phyloP scores from a whole-genome alignment of 2,888 invertebrate species.

The Ophioninae sp. region DNA sequence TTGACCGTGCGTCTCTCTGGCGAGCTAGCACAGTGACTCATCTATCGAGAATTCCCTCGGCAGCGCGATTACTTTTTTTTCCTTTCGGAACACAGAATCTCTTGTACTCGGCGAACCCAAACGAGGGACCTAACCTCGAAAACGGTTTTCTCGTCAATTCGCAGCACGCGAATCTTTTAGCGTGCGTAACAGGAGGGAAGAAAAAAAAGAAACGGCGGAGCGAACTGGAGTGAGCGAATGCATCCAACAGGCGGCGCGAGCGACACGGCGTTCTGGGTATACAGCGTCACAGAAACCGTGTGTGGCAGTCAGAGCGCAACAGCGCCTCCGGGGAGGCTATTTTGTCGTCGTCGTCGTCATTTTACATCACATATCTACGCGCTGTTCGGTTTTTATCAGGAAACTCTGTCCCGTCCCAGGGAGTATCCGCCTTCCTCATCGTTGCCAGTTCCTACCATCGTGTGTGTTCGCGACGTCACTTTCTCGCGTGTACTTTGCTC shows the following conservation, averaged over 20 bases:
- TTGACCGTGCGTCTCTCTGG: neutral
- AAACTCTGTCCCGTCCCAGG: constrained; percentile 12
- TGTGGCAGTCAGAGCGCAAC: constrained; percentile 54
- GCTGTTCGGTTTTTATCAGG: constrained; percentile 20
- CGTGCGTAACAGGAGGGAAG: neutral
- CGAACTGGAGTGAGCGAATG: constrained; percentile 8
- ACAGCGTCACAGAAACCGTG: constrained; percentile 30
- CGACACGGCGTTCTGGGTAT: constrained; percentile 13
- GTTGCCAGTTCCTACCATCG: constrained; percentile 1
- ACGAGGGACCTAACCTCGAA: neutral
- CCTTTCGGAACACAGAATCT: neutral
- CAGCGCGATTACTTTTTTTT: neutral
- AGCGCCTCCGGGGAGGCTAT: constrained; percentile 42
- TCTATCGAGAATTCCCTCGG: neutral
- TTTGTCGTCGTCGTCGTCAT: constrained; percentile 43
- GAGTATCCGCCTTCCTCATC: constrained; percentile 4
- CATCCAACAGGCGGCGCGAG: constrained; percentile 39
- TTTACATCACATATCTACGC: constrained; percentile 13
- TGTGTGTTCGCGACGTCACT: constrained; percentile 1
- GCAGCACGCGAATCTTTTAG: neutral
- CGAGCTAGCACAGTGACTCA: neutral
- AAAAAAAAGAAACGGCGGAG: constrained; percentile 6
- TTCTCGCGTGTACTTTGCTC: neutral
- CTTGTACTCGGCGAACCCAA: neutral
- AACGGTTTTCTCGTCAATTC: neutral